These are phyloP conservation scores for Diploptera punctata DNA, from an alignment of 2,888 invertebrate species.

Conservation along the genomic window DNA sequence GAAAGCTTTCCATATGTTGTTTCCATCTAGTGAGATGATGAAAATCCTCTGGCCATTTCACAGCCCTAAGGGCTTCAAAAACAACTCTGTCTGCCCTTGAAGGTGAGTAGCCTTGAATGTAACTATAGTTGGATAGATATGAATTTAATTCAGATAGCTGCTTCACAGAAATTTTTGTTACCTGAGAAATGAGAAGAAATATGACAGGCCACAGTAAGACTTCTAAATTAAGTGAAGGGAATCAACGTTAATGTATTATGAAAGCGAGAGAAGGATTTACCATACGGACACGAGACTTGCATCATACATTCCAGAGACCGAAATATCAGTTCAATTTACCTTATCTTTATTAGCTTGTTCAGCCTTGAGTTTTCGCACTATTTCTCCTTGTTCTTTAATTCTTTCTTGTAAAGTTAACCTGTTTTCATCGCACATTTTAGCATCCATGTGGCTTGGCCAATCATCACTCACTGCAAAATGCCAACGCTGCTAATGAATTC, in stretches of 20 bases:
- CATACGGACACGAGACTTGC: too few species aligned
- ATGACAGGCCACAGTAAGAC: neutral
- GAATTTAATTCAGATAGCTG: conserved; percentile 51
- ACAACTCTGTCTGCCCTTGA: conserved; percentile 60
- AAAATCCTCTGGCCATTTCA: conserved; percentile 14
- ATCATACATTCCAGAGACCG: neutral
- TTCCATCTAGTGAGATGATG: conserved; percentile 64
- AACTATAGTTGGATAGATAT: conserved; percentile 63
- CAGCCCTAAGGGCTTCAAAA: conserved; percentile 48
- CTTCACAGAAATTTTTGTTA: conserved; percentile 22
- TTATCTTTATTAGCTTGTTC: conserved; percentile 78
- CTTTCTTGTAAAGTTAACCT: conserved; percentile 61
- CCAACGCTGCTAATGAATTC: neutral
- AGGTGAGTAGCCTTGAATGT: conserved; percentile 63
- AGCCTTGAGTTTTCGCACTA: conserved; percentile 81
- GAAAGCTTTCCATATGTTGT: conserved; percentile 66
- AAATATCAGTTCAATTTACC: conserved; percentile 59
- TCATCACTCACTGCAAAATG: neutral
- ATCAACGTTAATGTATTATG: neutral
- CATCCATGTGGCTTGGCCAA: conserved; percentile 17
- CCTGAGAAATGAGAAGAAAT: conserved; percentile 36
- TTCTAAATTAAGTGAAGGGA: neutral
- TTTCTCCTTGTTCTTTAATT: conserved; percentile 78
- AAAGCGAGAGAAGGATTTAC: too few species aligned
- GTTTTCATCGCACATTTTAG: conserved; percentile 42